Percentiles rank a stretch among this genome's conserved stretches.
Conservation (phyloP, 1,140 invertebrate species). For the Phocides pigmalion region DNA sequence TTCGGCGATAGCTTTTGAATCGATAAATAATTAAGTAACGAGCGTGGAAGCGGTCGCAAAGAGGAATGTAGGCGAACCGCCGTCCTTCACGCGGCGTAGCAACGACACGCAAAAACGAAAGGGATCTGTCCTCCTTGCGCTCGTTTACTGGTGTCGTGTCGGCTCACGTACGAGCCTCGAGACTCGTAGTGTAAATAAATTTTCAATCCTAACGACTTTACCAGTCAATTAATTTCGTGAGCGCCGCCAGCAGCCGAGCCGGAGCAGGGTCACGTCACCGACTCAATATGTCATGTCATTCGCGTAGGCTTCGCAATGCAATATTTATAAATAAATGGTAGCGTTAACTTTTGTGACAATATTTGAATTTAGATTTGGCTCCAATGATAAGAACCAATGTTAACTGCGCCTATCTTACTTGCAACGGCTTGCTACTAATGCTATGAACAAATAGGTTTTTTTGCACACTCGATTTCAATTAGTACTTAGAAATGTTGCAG, state of each 20-base stretch:
- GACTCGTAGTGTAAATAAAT: constrained; percentile 1
- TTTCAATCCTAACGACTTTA: neutral
- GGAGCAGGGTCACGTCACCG: neutral
- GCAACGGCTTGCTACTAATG: neutral
- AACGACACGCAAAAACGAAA: constrained; percentile 17
- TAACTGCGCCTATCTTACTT: neutral
- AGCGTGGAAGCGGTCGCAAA: neutral
- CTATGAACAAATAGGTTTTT: neutral
- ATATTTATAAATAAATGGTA: neutral
- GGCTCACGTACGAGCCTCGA: neutral
- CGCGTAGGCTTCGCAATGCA: constrained; percentile 9
- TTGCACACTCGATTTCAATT: neutral
- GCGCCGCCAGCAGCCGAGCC: constrained; percentile 3
- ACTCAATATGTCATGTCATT: constrained; percentile 3
- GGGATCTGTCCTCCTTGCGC: constrained; percentile 7
- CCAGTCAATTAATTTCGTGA: neutral
- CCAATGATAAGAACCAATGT: neutral
- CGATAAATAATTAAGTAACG: neutral
- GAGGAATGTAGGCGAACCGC: neutral
- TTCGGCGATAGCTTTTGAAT: neutral
- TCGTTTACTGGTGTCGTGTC: neutral
- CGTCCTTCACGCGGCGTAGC: constrained; percentile 16
- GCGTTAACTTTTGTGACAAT: neutral
- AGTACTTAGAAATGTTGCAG: neutral
- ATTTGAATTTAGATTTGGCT: neutral